Base-by-base conservation (phyloP, 2,113 vertebrate species). In the Periophthalmus modestus region DNA sequence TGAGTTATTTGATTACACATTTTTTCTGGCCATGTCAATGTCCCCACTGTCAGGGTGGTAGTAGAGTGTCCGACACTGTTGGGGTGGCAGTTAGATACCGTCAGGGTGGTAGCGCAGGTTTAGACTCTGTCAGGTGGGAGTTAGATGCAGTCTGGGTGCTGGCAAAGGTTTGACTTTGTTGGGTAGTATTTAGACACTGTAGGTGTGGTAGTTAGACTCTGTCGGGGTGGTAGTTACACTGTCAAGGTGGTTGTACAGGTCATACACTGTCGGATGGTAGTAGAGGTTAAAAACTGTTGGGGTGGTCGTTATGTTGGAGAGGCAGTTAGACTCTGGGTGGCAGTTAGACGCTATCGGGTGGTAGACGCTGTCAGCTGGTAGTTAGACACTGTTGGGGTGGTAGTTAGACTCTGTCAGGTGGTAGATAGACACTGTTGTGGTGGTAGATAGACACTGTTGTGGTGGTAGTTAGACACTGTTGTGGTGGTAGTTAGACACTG, bases 41-140 rank as follows among this genome's bases (percentile, higher is more conserved):
- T 43, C 1, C 39, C 12, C 47, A 48, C 12, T 48, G 47, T 94
- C 95, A 0, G 97, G 98, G 91, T 98, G 96, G 87, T 99, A 99
- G 28, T 3, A 28, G 28, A 84, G 47, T 4, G 11, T 54, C 7
- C 9, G 5, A 19, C 50, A 19, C 50, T 54, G 50, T 54, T 15
- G 16, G 50, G 18, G 50, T 19, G 50, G 18, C 16, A 54, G 18
- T 54, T 19, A 54, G 16, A 54, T 15, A 5, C 50, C n/a, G 15
- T 54, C 16, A 14, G 50, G 50, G 48, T 50, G 48, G 52, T 28
- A 28, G 28, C 28, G 3, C 3, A 9, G n/a, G 19, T 21, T 55
- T 10, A 52, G 19, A 55, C 52, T 2, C 52, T 55, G 52, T 55
- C 19, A 10, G 52, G 55, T 57, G 55, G 55, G 2, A 57, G 55